Evolutionary conservation across 2,797 vertebrate species (phyloP).

Genomic region (Hydrophis major): DNA sequence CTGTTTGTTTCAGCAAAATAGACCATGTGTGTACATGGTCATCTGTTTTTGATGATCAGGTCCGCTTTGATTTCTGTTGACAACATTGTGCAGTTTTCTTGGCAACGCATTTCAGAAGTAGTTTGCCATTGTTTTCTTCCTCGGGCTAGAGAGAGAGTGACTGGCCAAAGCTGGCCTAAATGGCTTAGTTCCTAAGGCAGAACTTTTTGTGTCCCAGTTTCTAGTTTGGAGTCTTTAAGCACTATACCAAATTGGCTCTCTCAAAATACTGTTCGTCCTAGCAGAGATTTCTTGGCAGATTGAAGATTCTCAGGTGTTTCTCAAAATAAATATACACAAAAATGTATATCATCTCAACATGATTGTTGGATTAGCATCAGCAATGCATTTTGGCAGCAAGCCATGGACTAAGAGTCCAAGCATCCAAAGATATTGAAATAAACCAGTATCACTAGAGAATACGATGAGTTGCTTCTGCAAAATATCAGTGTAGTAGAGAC

Average conservation of each 20-base stretch:
- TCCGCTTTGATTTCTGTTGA: neutral
- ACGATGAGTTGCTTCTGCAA: neutral
- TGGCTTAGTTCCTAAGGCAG: neutral
- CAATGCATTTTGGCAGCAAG: neutral
- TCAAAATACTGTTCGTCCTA: neutral
- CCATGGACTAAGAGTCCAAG: neutral
- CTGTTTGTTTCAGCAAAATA: neutral
- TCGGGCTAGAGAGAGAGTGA: neutral
- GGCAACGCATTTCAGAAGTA: neutral
- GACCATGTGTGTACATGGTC: neutral
- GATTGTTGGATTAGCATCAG: neutral
- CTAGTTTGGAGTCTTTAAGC: neutral
- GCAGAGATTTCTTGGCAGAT: neutral
- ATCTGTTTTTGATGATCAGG: neutral
- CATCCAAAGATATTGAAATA: neutral
- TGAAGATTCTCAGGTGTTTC: neutral
- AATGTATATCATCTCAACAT: neutral
- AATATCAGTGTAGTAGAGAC: neutral
- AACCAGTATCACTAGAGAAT: neutral
- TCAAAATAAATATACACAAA: neutral
- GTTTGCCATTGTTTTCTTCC: neutral
- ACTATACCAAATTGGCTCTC: neutral
- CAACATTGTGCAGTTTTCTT: neutral
- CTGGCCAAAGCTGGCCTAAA: neutral
- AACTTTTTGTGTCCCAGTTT: neutral